Evolutionary conservation across 2,113 vertebrate genomes (phyloP).

Genomic region (Tetraodon nigroviridis): DNA sequence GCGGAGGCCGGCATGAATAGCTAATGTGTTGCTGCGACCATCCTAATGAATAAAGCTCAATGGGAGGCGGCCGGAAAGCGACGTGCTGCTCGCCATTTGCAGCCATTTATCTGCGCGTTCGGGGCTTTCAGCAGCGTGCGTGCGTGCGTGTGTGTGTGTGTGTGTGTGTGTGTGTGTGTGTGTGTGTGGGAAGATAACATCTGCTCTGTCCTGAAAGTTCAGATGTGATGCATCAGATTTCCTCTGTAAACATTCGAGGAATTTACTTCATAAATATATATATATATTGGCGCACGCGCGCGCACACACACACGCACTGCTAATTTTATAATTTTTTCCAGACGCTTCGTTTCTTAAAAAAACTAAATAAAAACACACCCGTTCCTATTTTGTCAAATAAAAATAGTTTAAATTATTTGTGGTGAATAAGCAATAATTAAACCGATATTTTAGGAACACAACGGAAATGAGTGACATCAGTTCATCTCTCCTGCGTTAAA

Average conservation of each 20-base stretch:
- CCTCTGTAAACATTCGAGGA: too few relatives aligned
- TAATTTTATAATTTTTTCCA: too few relatives aligned
- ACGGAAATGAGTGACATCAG: too few relatives aligned
- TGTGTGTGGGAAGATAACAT: neutral
- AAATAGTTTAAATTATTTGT: too few relatives aligned
- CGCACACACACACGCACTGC: neutral
- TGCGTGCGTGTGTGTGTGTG: constrained; percentile 11
- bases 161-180: neutral
- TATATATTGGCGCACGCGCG: too few relatives aligned
- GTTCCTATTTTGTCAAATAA: too few relatives aligned
- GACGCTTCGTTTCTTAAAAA: neutral
- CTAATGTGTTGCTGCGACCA: constrained; percentile 71
- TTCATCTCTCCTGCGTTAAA: too few relatives aligned
- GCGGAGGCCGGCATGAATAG: constrained; percentile 73
- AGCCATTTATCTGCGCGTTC: constrained; percentile 58
- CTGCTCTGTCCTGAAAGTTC: neutral
- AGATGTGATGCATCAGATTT: too few relatives aligned
- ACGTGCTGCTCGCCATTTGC: constrained; percentile 65
- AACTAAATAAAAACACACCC: neutral
- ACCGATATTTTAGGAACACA: too few relatives aligned
- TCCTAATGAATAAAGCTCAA: constrained; percentile 77
- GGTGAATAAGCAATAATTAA: too few relatives aligned
- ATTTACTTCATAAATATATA: too few relatives aligned
- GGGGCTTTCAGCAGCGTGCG: constrained; percentile 27
- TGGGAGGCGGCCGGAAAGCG: constrained; percentile 63